These are phyloP conservation scores for Galemys pyrenaicus DNA, from an alignment of 2,113 vertebrate species.

Conservation along the genomic window DNA sequence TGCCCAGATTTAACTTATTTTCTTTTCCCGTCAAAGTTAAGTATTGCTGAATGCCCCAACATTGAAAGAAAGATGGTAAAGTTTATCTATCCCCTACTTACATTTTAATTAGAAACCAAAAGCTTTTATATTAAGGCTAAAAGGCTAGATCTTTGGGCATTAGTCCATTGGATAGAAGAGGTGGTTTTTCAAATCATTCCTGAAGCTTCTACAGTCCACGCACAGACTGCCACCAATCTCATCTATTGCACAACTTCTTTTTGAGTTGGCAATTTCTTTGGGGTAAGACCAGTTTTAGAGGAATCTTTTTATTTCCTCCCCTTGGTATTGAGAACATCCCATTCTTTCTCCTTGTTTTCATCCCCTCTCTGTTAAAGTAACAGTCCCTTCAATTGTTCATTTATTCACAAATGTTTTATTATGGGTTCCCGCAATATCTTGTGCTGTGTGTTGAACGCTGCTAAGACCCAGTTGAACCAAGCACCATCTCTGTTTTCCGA, in stretches of 20 bases:
- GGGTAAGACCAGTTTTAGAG: neutral
- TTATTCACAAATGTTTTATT: neutral
- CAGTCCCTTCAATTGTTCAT: neutral
- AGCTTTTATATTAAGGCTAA: conserved; percentile 14
- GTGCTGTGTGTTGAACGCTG: neutral
- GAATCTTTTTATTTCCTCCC: neutral
- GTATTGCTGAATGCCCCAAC: neutral
- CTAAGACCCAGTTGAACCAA: neutral
- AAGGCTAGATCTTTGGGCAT: neutral
- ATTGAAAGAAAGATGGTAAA: neutral
- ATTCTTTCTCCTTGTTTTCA: neutral
- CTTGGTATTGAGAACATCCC: neutral
- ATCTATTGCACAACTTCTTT: neutral
- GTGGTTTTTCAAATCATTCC: neutral
- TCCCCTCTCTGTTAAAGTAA: neutral
- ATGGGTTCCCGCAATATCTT: neutral
- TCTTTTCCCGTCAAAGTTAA: neutral
- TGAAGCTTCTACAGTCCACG: neutral
- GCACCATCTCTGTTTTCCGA: neutral
- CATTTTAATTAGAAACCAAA: neutral
- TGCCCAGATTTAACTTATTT: neutral
- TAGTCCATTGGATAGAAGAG: neutral
- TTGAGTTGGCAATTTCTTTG: neutral
- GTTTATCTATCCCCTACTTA: conserved; percentile 7
- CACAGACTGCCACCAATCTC: neutral